Evolutionary conservation across 1,140 invertebrate species (phyloP), one percentile per base, ranked within the genome.

Genomic region (Vanessa tameamea): DNA sequence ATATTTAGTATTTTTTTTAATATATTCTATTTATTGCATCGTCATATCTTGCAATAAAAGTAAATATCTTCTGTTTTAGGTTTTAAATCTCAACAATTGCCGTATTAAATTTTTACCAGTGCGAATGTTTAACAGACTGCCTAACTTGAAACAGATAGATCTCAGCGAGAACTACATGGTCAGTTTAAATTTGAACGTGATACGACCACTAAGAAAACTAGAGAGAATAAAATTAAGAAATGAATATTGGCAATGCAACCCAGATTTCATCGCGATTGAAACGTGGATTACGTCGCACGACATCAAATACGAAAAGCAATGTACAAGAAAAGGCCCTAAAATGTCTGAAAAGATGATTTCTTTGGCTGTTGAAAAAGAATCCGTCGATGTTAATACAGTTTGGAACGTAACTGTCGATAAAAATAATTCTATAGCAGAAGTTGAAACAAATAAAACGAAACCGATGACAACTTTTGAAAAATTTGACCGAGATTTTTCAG

Each of bases 21-120:
- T 8, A 43, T 9, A 43, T 43, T 6, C 37, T 4, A 31, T 43
- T 43, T 43, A 43, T 43, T 43, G 8, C 6, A 43, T 43, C 37
- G 37, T 43, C 5, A 8, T 43, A 31, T 31, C 6, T 31, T 31
- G 31, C 6, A 31, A 3, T 31, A 31, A 31, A 6, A 57, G 53
- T 57, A 23, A 26, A 8, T 3, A 12, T 69, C 47, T 57, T 67
- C 61, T 26, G 48, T 93, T 93, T 66, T 82, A 94, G 94, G 82
- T 93, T 12, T 81, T 94, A n/a, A 93, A 94, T 77, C 80, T 94
- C 7, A 93, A 93, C 69, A 87, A 87, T 57, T 94, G 93, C 68
- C 81, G 90, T 14, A 94, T 94, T 65, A 91, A 92, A 71, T 82
- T 83, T 20, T 78, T 94, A 57, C 88, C 90, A 0, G 78, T 87